These are phyloP conservation scores for Conger conger DNA, from an alignment of 2,113 vertebrate species.

Conservation along the genomic window DNA sequence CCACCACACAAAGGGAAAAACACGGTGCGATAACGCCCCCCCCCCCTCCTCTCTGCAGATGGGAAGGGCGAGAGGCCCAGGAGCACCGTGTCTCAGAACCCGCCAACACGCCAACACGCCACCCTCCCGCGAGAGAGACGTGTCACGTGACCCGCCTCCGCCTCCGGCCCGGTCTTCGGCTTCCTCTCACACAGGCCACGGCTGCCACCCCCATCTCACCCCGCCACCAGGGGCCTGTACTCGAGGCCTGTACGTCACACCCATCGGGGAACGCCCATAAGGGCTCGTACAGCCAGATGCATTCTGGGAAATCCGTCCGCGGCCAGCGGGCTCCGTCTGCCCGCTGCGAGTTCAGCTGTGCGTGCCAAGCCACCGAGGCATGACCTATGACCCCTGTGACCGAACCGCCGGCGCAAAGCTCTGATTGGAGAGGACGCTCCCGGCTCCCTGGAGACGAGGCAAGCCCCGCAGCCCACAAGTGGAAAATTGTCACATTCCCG, in stretches of 20 bases:
- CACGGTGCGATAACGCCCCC: not conserved
- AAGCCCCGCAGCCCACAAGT: conserved; percentile 26
- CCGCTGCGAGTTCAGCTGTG: not conserved
- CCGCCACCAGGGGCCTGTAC: not conserved
- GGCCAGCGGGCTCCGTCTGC: not conserved
- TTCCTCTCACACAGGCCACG: not conserved
- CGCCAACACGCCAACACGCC: conserved; percentile 15
- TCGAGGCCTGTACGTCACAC: not conserved
- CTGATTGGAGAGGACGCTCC: not conserved
- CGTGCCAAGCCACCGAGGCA: conserved; percentile 12
- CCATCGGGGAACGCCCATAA: not conserved
- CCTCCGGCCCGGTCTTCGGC: not conserved
- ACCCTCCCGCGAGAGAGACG: not conserved
- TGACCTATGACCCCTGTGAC: conserved; percentile 16
- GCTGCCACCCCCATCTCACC: not conserved
- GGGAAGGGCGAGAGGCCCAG: conserved; percentile 3
- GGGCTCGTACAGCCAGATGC: not conserved
- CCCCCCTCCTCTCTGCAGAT: not conserved
- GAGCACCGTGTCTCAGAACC: conserved; percentile 14
- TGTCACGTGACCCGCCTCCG: not conserved
- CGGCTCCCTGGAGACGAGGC: not conserved
- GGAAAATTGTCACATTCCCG: conserved; percentile 42
- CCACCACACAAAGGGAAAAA: conserved; percentile 7
- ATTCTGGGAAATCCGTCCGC: not conserved
- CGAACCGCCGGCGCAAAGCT: conserved; percentile 26